Evolutionary conservation across 2,888 invertebrate species (phyloP).

Genomic region (Hyalella azteca): DNA sequence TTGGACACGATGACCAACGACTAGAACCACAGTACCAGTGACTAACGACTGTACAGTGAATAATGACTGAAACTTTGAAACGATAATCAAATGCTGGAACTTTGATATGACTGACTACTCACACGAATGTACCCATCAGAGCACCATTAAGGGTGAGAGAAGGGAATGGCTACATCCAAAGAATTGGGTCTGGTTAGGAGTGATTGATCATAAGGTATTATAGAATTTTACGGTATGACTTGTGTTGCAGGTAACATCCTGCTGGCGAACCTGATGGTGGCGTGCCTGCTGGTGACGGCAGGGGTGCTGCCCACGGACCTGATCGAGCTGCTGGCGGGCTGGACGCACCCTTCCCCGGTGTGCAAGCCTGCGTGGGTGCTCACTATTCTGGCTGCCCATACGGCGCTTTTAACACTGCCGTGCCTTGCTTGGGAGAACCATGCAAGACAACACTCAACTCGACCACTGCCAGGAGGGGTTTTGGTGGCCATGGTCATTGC

Average conservation of each 20-base stretch:
- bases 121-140: too few species aligned
- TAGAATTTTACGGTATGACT: not conserved
- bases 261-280: conserved; percentile 56
- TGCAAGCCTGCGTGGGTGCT: conserved; percentile 53
- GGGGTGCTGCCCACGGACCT: conserved; percentile 53
- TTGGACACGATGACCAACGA: too few species aligned
- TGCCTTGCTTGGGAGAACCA: conserved; percentile 54
- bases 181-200: too few species aligned
- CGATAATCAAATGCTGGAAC: too few species aligned
- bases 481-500: conserved; percentile 46
- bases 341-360: conserved; percentile 48
- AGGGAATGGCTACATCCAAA: too few species aligned
- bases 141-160: too few species aligned
- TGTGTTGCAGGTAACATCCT: conserved; percentile 53
- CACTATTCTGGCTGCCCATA: conserved; percentile 52
- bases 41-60: too few species aligned
- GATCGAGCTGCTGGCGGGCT: conserved; percentile 52
- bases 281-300: conserved; percentile 52
- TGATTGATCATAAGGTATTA: too few species aligned
- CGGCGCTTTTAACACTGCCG: conserved; percentile 49
- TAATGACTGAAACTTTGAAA: too few species aligned
- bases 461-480: conserved; percentile 41
- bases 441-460: conserved; percentile 42
- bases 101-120: too few species aligned
- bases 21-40: too few species aligned